phyloP scores from a whole-genome alignment of 2,113 vertebrate species.

The Sardina pilchardus region DNA sequence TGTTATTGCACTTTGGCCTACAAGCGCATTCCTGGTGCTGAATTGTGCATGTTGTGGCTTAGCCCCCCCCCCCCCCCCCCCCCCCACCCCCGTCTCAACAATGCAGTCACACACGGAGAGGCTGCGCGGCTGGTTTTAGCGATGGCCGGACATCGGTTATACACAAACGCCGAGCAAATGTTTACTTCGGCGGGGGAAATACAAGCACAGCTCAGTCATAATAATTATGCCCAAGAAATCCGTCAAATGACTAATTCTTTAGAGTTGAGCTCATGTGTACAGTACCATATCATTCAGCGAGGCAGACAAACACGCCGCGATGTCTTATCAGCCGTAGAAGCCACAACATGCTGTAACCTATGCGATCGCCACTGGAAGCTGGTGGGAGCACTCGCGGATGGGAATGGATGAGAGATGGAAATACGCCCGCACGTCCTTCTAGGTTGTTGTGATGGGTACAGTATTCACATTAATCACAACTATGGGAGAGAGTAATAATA shows the following conservation, averaged over 20 bases:
- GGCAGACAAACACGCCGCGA: not conserved
- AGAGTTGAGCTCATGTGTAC: not conserved
- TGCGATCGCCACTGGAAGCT: not conserved
- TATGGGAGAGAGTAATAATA: not conserved
- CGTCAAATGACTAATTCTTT: not conserved
- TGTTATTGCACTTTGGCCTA: constrained; percentile 19
- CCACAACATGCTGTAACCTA: not conserved
- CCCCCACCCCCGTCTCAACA: constrained; percentile 43
- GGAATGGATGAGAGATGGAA: not conserved
- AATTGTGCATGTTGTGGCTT: constrained; percentile 32
- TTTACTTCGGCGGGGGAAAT: constrained; percentile 24
- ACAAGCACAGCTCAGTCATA: constrained; percentile 15
- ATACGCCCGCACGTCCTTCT: not conserved
- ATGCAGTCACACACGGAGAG: constrained; percentile 5
- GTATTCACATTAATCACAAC: not conserved
- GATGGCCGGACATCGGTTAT: constrained; percentile 23
- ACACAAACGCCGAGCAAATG: constrained; percentile 26
- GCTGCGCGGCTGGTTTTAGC: constrained; percentile 28
- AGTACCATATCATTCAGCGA: not conserved
- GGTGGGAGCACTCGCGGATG: too few species aligned
- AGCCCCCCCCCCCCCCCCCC: too few species aligned
- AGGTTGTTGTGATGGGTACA: not conserved
- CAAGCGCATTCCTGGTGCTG: constrained; percentile 3
- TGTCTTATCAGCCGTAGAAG: not conserved
- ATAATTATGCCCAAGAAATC: constrained; percentile 20